Evolutionary conservation across 2,888 invertebrate genomes (phyloP).

Genomic region (Pristionchus exspectatus): DNA sequence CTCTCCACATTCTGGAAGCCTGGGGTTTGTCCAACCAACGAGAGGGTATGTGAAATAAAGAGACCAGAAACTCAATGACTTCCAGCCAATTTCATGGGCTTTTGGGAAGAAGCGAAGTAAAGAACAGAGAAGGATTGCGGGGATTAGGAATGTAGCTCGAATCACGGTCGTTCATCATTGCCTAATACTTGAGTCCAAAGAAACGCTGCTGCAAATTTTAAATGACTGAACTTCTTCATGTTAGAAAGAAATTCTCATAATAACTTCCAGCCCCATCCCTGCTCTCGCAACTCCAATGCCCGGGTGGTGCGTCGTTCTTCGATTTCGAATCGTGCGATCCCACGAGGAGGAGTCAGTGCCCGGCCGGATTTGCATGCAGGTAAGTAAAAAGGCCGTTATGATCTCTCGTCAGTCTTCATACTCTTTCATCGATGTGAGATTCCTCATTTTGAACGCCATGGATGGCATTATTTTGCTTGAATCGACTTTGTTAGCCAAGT

Average conservation of each 20-base stretch:
- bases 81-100: not conserved
- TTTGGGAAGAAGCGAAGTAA: not conserved
- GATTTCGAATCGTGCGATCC: conserved; percentile 50
- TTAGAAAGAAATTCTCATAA: not conserved
- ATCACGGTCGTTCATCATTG: conserved; percentile 8
- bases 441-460: too few species aligned
- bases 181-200: not conserved
- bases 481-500: too few species aligned
- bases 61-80: not conserved
- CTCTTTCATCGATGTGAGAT: too few species aligned
- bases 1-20: not conserved
- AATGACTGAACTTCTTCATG: too few species aligned
- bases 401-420: not conserved
- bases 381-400: not conserved
- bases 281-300: conserved; percentile 29
- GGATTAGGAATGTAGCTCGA: not conserved
- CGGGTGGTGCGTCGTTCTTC: conserved; percentile 38
- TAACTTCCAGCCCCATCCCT: not conserved
- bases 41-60: too few species aligned
- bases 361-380: conserved; percentile 51
- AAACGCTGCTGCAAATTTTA: not conserved
- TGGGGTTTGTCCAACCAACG: not conserved
- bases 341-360: conserved; percentile 30
- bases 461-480: too few species aligned
- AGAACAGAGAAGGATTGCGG: not conserved